phyloP scores from a whole-genome alignment of 2,888 invertebrate genomes.

The Pelosia muscerda region DNA sequence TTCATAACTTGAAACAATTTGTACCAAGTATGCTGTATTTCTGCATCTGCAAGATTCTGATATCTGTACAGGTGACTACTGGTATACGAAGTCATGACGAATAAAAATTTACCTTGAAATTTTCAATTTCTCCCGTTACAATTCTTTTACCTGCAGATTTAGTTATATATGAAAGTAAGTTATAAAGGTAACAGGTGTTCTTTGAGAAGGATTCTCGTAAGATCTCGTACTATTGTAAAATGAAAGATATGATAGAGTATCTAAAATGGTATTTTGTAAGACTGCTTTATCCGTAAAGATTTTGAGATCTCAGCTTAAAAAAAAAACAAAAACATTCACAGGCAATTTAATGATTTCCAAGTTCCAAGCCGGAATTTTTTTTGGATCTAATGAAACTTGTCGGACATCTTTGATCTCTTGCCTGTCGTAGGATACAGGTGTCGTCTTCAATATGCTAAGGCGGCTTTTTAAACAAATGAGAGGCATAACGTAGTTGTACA shows the following conservation, averaged over 20 bases:
- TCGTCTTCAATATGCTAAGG: too few relatives aligned
- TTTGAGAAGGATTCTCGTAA: conserved; percentile 9
- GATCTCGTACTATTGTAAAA: conserved; percentile 17
- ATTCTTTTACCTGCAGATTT: conserved; percentile 26
- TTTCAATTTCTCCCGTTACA: conserved; percentile 24
- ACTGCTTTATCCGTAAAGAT: neutral
- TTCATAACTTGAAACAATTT: neutral
- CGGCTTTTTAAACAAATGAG: too few relatives aligned
- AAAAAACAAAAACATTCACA: too few relatives aligned
- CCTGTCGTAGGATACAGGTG: too few relatives aligned
- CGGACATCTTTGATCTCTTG: too few relatives aligned
- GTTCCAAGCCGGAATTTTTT: too few relatives aligned
- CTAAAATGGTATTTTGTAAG: conserved; percentile 12
- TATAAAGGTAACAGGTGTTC: conserved; percentile 37
- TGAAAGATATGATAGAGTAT: conserved; percentile 23
- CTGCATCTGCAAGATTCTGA: neutral
- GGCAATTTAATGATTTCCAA: too few relatives aligned
- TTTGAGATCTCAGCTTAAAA: neutral
- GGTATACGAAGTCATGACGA: neutral
- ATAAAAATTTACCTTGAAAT: conserved; percentile 18
- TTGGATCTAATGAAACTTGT: too few relatives aligned
- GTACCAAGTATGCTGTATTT: neutral
- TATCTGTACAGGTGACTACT: neutral
- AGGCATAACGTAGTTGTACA: too few relatives aligned
- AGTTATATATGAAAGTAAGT: conserved; percentile 15